Evolutionary conservation across 92 coral and sea anemone species (phyloP).

Genomic region (Epizoanthus fatuus): DNA sequence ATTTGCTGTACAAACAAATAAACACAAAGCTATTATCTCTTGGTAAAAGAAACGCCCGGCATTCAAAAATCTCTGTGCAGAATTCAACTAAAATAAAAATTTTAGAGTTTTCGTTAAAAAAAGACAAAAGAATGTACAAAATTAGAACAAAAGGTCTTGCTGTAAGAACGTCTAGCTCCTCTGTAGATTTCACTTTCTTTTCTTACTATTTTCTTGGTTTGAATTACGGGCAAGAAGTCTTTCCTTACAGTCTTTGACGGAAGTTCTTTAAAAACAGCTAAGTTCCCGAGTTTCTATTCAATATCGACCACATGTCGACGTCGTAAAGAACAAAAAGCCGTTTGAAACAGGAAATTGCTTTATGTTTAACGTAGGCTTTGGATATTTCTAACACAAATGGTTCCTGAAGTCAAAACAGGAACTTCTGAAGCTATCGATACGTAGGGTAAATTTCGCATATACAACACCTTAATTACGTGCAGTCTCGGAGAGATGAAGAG

Average conservation of each 20-base stretch:
- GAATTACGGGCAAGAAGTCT: background rate
- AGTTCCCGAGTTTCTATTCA: background rate
- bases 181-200: no score
- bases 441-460: background rate
- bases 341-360: background rate
- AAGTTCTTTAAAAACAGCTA: background rate
- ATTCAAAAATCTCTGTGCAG: background rate
- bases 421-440: background rate
- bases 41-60: background rate
- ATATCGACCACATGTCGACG: conserved; percentile 2
- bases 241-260: background rate
- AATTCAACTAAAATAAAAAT: background rate
- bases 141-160: no score
- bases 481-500: background rate
- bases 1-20: background rate
- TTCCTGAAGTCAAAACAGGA: conserved; percentile 12
- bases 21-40: background rate
- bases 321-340: background rate
- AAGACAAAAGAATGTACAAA: no score
- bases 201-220: no score
- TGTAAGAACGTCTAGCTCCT: no score
- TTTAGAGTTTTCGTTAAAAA: background rate
- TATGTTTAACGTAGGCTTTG: background rate
- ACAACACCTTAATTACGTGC: background rate
- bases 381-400: background rate